These are phyloP conservation scores for Eustalomyia histrio DNA, from an alignment of 2,888 invertebrate species.

Conservation along the genomic window DNA sequence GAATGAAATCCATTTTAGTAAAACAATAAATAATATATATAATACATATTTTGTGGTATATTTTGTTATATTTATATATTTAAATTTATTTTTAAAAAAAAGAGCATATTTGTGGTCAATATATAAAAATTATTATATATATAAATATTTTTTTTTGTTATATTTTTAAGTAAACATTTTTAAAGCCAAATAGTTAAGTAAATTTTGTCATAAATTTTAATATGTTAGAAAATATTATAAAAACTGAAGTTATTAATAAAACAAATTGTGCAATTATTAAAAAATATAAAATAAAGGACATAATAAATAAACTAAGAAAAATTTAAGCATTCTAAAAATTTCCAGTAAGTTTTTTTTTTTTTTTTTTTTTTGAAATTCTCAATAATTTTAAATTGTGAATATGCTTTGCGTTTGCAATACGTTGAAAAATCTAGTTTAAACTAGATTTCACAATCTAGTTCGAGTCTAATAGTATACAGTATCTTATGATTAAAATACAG, in stretches of 20 bases:
- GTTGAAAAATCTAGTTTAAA: too few species aligned
- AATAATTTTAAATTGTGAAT: too few species aligned
- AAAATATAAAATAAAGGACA: not conserved
- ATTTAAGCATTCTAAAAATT: constrained; percentile 32
- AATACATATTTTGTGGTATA: constrained; percentile 25
- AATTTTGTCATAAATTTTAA: constrained; percentile 62
- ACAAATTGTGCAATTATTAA: constrained; percentile 55
- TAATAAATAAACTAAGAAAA: constrained; percentile 15
- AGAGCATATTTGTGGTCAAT: constrained; percentile 55
- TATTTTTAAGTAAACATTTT: constrained; percentile 68
- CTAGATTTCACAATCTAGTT: too few species aligned
- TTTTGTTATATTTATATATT: constrained; percentile 42
- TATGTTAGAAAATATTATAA: constrained; percentile 27
- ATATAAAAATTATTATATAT: constrained; percentile 18
- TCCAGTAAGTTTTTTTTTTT: constrained; percentile 21
- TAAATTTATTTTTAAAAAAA: constrained; percentile 19
- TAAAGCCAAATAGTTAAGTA: constrained; percentile 77
- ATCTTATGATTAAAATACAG: too few species aligned
- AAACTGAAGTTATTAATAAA: constrained; percentile 15
- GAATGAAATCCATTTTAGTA: constrained; percentile 58
- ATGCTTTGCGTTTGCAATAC: too few species aligned
- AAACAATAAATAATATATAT: constrained; percentile 50
- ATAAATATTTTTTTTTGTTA: constrained; percentile 36
- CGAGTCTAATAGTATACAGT: too few species aligned
- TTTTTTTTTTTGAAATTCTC: too few species aligned